Percentiles rank a stretch among this genome's conserved stretches.
Evolutionary conservation across 1,140 invertebrate genomes (phyloP).

Genomic region (Carposina sasakii): DNA sequence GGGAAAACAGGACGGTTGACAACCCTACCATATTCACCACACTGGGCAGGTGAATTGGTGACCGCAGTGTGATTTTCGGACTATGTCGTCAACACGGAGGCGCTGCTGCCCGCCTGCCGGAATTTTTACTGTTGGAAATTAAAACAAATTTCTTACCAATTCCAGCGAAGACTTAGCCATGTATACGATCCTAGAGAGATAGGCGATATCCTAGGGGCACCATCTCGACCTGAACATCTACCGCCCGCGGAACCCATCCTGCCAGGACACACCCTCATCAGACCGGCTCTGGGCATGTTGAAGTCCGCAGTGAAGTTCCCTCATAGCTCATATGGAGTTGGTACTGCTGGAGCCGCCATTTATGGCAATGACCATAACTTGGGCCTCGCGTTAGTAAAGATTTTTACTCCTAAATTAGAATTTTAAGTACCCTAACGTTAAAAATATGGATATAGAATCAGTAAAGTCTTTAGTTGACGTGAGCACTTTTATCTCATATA

Average conservation of each 20-base stretch:
- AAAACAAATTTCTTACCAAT: too few relatives aligned
- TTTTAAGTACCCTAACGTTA: neutral
- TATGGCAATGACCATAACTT: slow-evolving; percentile 48
- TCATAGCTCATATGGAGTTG: slow-evolving; percentile 41
- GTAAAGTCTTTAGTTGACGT: too few relatives aligned
- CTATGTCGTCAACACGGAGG: too few relatives aligned
- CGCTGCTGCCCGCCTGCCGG: too few relatives aligned
- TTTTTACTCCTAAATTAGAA: neutral
- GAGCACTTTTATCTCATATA: too few relatives aligned
- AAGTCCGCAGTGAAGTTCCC: slow-evolving; percentile 57
- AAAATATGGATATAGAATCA: too few relatives aligned
- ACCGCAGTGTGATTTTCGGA: too few relatives aligned
- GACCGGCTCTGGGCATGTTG: slow-evolving; percentile 49
- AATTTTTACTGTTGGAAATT: too few relatives aligned
- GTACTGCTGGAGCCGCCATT: slow-evolving; percentile 42
- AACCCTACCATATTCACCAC: too few relatives aligned
- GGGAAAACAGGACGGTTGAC: too few relatives aligned
- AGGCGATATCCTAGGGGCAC: slow-evolving; percentile 34
- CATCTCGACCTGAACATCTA: slow-evolving; percentile 35
- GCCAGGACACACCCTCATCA: slow-evolving; percentile 53
- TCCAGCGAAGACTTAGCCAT: slow-evolving; percentile 32
- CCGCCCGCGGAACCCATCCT: slow-evolving; percentile 49
- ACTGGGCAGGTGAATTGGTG: too few relatives aligned
- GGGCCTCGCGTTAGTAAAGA: slow-evolving; percentile 38
- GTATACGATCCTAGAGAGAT: slow-evolving; percentile 30